Evolutionary conservation across 1,140 invertebrate genomes (phyloP), one percentile per base, ranked within the genome.

Genomic region (Notospermus geniculatus): DNA sequence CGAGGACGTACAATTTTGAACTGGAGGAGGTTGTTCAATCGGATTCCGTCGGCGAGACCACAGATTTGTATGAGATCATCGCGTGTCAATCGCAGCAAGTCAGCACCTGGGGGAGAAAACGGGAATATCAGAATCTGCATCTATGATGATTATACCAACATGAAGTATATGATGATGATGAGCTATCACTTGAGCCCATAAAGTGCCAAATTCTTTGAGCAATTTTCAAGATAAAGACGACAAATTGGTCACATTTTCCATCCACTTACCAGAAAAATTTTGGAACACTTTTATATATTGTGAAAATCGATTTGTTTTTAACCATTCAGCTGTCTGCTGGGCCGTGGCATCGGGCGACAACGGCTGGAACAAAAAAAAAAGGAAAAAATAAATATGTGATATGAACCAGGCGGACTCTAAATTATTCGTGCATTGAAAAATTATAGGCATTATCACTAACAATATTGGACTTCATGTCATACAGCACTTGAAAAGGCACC

Each of bases 41-140:
- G 85, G 58, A 97, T 95, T n/a, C 86, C 86, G 79, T 97, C 93
- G 56, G 92, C 89, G 39, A 95, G 80, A 0, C 93, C 93, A 79
- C 93, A 95, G 56, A 97, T 94, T 82, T 96, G 91, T 55, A 96
- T 92, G 15, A 96, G 83, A 82, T 97, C 93, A 65, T 95, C 91
- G 54, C 91, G 86, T 1, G 89, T 89, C 66, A 97, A 82, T 62
- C 91, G 85, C 57, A 97, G 80, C 67, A 97, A 85, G 83, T 97
- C 94, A 32, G 89, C 86, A 53, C 92, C 82, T 83, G 56, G 2
- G 54, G 63, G 59, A 52, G 13, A 68, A 62, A 60, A 15, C 28
- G n/a, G n/a, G n/a, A n/a, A 41, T 36, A 57, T 2, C 39, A 41
- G 2, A 25, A 32, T n/a, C 1, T 43, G 32, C 39, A n/a, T n/a